These are phyloP conservation scores for Belonocnema kinseyi DNA, from an alignment of 1,140 invertebrate genomes.

Conservation along the genomic window DNA sequence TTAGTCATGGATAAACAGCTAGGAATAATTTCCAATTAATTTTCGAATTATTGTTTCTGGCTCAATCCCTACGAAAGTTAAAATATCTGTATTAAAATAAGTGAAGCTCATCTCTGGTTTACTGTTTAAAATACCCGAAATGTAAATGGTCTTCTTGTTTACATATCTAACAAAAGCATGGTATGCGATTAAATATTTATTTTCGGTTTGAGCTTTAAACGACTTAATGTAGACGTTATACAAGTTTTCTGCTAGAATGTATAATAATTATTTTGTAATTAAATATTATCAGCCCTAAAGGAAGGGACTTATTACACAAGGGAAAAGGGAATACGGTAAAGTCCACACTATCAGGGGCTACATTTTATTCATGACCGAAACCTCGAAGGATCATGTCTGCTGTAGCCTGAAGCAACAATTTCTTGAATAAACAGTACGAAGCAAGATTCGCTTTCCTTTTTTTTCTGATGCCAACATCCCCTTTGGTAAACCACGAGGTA, in stretches of 20 bases:
- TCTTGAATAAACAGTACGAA: constrained; percentile 52
- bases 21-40: no score
- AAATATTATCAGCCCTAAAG: constrained; percentile 1
- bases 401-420: constrained; percentile 52
- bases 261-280: constrained; percentile 23
- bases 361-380: constrained; percentile 54
- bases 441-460: constrained; percentile 42
- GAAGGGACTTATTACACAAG: constrained; percentile 14
- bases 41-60: no score
- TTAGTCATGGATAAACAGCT: no score
- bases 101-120: no score
- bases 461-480: not conserved
- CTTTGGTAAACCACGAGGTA: constrained; percentile 41
- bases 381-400: constrained; percentile 50
- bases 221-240: not conserved
- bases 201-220: not conserved
- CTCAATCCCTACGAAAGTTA: no score
- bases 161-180: no score
- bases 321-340: constrained; percentile 15
- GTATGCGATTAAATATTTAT: no score
- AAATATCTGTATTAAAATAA: no score
- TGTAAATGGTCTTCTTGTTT: no score
- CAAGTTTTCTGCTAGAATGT: not conserved
- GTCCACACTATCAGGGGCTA: constrained; percentile 5
- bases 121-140: no score